Evolutionary conservation across 2,113 vertebrate genomes (phyloP).

Genomic region (Thryonomys swinderianus): DNA sequence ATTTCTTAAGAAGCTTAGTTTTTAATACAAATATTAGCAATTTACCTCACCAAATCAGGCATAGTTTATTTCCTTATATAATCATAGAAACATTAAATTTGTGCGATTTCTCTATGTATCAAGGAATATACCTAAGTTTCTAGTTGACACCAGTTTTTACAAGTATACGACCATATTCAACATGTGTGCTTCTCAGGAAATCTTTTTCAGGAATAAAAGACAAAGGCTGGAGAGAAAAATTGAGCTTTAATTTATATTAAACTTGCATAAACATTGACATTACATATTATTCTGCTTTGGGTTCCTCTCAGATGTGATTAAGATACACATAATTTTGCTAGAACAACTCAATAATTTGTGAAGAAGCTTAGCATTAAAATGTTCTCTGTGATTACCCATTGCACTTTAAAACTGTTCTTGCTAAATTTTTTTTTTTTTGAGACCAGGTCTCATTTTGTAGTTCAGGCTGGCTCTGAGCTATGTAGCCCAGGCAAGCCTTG

Average conservation of each 20-base stretch:
- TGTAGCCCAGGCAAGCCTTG: too few species aligned
- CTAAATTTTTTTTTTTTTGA: slow-evolving; percentile 57
- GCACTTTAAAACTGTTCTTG: slow-evolving; percentile 22
- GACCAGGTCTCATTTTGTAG: too few species aligned
- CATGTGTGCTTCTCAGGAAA: not conserved
- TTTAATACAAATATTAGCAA: not conserved
- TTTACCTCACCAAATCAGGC: not conserved
- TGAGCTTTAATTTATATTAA: not conserved
- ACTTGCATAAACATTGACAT: not conserved
- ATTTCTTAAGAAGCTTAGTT: slow-evolving; percentile 11
- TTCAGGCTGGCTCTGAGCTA: too few species aligned
- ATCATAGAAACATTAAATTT: not conserved
- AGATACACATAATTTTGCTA: slow-evolving; percentile 9
- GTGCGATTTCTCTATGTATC: not conserved
- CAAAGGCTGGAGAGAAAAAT: not conserved
- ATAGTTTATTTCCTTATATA: not conserved
- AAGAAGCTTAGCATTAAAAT: not conserved
- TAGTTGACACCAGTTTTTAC: not conserved
- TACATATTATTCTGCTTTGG: not conserved
- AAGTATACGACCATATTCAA: not conserved
- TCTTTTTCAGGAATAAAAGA: slow-evolving; percentile 30
- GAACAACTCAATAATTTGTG: slow-evolving; percentile 14
- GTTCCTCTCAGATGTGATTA: slow-evolving; percentile 4
- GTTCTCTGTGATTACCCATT: slow-evolving; percentile 33
- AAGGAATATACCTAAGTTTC: not conserved